These are phyloP conservation scores for Thera britannica DNA, from an alignment of 2,888 invertebrate genomes.

Conservation along the genomic window DNA sequence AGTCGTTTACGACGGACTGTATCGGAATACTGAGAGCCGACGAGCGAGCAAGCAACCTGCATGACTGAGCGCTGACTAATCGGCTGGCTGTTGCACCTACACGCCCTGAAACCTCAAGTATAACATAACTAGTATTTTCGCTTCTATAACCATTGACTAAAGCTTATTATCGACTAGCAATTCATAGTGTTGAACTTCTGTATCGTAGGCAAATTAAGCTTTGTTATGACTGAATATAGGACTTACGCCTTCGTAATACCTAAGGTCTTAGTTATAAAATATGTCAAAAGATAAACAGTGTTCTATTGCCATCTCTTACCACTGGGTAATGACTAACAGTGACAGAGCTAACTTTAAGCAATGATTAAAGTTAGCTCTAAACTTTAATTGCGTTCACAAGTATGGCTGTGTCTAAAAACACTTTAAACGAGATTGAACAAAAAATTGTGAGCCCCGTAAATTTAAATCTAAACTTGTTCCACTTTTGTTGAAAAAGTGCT, in stretches of 20 bases:
- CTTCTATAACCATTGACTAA: slow-evolving; percentile 11
- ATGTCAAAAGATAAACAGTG: too few species aligned
- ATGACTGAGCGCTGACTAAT: slow-evolving; percentile 77
- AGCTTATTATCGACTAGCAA: slow-evolving; percentile 19
- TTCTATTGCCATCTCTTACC: too few species aligned
- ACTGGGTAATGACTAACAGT: too few species aligned
- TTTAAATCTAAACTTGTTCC: too few species aligned
- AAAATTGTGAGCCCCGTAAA: slow-evolving; percentile 44
- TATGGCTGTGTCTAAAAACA: neutral
- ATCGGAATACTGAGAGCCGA: slow-evolving; percentile 59
- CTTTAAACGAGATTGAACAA: slow-evolving; percentile 17
- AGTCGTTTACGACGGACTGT: slow-evolving; percentile 56
- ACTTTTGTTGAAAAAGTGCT: too few species aligned
- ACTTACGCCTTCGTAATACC: slow-evolving; percentile 28
- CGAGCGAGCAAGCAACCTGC: slow-evolving; percentile 59
- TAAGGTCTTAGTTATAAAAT: too few species aligned
- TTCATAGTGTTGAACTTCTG: slow-evolving; percentile 4
- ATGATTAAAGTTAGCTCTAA: too few species aligned
- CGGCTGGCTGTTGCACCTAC: slow-evolving; percentile 67
- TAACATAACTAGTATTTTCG: slow-evolving; percentile 4
- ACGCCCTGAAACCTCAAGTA: slow-evolving; percentile 54
- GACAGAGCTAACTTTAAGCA: too few species aligned
- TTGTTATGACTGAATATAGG: slow-evolving; percentile 15
- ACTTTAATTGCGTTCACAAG: too few species aligned
- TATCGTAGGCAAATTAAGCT: slow-evolving; percentile 19